Conservation (phyloP, 2,888 invertebrate genomes). For the Bugula neritina region DNA sequence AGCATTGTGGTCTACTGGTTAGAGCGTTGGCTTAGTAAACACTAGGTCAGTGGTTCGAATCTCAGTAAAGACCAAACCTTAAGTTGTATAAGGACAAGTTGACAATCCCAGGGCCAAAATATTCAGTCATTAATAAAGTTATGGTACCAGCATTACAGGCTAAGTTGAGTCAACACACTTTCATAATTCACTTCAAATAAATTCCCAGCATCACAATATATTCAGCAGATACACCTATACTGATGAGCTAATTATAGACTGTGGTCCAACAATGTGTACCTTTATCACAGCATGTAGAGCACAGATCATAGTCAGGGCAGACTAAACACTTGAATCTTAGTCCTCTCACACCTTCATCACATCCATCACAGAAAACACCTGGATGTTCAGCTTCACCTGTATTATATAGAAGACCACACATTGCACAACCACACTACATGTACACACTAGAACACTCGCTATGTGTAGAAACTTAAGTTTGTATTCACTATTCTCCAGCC, state of each 20-base stretch:
- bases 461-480: too few species aligned
- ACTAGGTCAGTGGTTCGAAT: too few species aligned
- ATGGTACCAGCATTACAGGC: background rate
- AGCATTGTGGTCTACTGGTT: too few species aligned
- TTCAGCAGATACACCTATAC: background rate
- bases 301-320: conserved; percentile 76
- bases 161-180: background rate
- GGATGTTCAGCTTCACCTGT: too few species aligned
- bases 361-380: conserved; percentile 69
- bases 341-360: conserved; percentile 64
- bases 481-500: too few species aligned
- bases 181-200: background rate
- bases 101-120: too few species aligned
- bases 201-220: background rate
- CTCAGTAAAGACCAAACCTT: too few species aligned
- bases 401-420: too few species aligned
- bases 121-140: background rate
- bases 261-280: conserved; percentile 32
- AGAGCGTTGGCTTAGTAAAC: too few species aligned
- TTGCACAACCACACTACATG: too few species aligned
- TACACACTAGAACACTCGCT: too few species aligned
- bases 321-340: conserved; percentile 77
- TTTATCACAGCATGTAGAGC: conserved; percentile 66
- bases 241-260: background rate
- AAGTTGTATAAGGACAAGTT: too few species aligned